Conservation (phyloP, 2,113 vertebrate genomes). For the Malurus alboscapulatus region DNA sequence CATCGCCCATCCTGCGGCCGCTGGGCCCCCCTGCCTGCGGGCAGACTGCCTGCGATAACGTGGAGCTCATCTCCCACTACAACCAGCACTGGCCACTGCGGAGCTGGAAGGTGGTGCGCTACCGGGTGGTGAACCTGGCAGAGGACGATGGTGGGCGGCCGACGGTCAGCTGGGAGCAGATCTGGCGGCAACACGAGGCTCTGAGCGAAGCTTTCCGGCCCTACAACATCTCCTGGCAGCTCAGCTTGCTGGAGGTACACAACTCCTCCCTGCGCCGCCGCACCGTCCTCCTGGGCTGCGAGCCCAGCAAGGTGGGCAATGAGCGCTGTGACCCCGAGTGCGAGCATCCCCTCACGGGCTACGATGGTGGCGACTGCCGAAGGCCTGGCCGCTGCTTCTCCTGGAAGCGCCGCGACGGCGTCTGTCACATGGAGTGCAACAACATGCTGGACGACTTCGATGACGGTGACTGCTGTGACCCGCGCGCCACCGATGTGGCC, state of each 20-base stretch:
- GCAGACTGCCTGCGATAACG: conserved; percentile 87
- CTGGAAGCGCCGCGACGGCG: conserved; percentile 88
- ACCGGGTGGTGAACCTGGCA: conserved; percentile 87
- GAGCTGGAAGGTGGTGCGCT: conserved; percentile 80
- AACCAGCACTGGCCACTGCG: conserved; percentile 85
- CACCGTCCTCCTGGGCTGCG: conserved; percentile 88
- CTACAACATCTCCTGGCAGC: conserved; percentile 91
- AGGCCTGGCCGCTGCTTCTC: conserved; percentile 84
- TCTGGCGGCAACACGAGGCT: conserved; percentile 81
- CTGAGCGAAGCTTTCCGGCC: conserved; percentile 83
- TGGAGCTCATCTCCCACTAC: conserved; percentile 86
- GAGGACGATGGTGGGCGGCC: conserved; percentile 79
- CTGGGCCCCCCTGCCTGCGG: conserved; percentile 85
- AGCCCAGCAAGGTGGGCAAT: conserved; percentile 90
- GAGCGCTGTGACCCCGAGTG: conserved; percentile 92
- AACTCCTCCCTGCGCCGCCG: conserved; percentile 86
- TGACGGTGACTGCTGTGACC: conserved; percentile 94
- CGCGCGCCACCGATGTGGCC: conserved; percentile 75
- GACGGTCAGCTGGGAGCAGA: conserved; percentile 81
- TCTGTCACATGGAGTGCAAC: conserved; percentile 92
- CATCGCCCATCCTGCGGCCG: conserved; percentile 73
- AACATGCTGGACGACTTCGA: conserved; percentile 92
- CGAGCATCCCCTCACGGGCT: conserved; percentile 90
- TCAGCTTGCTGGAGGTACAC: conserved; percentile 76
- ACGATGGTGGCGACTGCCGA: conserved; percentile 90